phyloP scores from a whole-genome alignment of 2,888 invertebrate species.

The Hipparchia semele region DNA sequence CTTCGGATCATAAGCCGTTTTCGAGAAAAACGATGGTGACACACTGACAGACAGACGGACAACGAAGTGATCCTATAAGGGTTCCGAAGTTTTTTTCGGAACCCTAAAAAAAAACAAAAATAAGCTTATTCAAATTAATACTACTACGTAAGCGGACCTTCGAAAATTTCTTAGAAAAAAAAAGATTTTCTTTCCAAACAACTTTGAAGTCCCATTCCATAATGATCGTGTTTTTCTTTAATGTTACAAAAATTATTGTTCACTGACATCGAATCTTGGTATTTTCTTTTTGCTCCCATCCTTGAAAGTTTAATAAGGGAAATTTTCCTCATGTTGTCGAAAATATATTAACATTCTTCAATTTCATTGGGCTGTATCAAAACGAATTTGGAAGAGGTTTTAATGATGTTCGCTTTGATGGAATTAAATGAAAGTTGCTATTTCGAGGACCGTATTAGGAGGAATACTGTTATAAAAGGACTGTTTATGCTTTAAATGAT shows the following conservation, averaged over 20 bases:
- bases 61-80: no score
- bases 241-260: conserved; percentile 13
- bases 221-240: conserved; percentile 1
- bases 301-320: conserved; percentile 11
- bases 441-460: not conserved
- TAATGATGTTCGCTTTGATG: conserved; percentile 15
- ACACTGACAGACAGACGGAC: no score
- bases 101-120: not conserved
- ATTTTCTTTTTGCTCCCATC: conserved; percentile 11
- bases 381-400: not conserved
- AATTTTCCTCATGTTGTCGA: conserved; percentile 13
- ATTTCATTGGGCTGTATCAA: conserved; percentile 10
- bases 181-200: not conserved
- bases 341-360: conserved; percentile 4
- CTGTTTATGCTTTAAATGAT: not conserved
- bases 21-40: no score
- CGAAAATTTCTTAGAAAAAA: not conserved
- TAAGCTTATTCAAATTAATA: not conserved
- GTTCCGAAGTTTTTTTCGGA: no score
- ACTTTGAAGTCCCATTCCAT: conserved; percentile 33
- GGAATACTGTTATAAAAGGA: not conserved
- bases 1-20: no score
- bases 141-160: not conserved
- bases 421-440: conserved; percentile 13
- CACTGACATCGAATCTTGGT: conserved; percentile 16